Evolutionary conservation across 2,888 invertebrate species (phyloP).

Genomic region (Gymnoscelis rufifasciata): DNA sequence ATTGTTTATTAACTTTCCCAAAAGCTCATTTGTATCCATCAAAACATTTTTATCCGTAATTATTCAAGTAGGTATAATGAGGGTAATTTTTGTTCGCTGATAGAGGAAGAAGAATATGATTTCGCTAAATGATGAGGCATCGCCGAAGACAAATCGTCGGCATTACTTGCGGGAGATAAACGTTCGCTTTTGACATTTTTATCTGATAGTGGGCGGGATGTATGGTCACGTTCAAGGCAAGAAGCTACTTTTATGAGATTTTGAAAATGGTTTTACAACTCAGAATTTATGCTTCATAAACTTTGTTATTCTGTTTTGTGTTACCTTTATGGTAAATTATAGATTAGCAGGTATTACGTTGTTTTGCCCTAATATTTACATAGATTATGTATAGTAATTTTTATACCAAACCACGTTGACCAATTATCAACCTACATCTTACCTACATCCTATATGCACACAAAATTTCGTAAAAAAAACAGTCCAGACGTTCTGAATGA

Average conservation of each 20-base stretch:
- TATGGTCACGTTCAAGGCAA: slow-evolving; percentile 32
- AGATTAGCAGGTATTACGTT: too few species aligned
- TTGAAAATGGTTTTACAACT: too few species aligned
- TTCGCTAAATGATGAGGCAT: slow-evolving; percentile 50
- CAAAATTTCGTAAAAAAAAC: too few species aligned
- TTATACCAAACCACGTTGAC: too few species aligned
- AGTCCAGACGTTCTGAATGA: too few species aligned
- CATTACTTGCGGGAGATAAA: slow-evolving; percentile 64
- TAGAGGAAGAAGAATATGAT: slow-evolving; percentile 56
- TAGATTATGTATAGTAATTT: too few species aligned
- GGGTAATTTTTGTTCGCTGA: slow-evolving; percentile 32
- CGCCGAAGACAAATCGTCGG: slow-evolving; percentile 56
- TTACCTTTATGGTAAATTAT: too few species aligned
- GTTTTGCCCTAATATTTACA: too few species aligned
- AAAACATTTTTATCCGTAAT: slow-evolving; percentile 3
- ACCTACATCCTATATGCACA: too few species aligned
- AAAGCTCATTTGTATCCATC: slow-evolving; percentile 1
- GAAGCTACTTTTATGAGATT: slow-evolving; percentile 19
- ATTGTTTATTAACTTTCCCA: neutral
- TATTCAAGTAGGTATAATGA: slow-evolving; percentile 10
- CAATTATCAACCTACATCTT: too few species aligned
- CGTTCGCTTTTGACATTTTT: slow-evolving; percentile 55
- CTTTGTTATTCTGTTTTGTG: too few species aligned
- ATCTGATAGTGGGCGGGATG: slow-evolving; percentile 54
- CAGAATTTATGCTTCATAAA: too few species aligned